Base-by-base conservation (phyloP, 2,113 vertebrate species). In the Oncorhynchus mykiss region DNA sequence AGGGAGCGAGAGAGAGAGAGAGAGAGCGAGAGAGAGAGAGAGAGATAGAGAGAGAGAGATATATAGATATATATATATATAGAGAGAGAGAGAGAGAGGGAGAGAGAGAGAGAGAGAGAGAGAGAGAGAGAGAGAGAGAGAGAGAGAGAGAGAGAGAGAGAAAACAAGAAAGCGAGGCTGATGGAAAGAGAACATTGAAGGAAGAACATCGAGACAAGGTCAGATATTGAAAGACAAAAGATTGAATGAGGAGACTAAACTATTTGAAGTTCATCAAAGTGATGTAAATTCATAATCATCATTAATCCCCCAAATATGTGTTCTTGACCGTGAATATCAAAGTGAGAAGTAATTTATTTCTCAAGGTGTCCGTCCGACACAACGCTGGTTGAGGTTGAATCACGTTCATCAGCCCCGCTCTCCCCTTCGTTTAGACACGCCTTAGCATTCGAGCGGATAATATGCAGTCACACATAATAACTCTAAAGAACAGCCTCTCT, bases 231-330 rank as follows among this genome's bases (percentile, higher is more conserved):
- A 75, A 27, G 57, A 45, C 45, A 51, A 14, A 24, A 64, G 65
- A 69, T 75, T 75, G 51, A 75, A 27, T 13, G 27, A 64, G n/a
- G 60, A n/a, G 39, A 45, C 9, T 45, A 45, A 45, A 11, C 39
- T 45, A 45, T 45, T 45, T 45, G 39, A 45, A 45, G 39, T 45
- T 12, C 9, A 45, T 45, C 9, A 45, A 45, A 45, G 39, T n/a
- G 24, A 64, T 22, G 60, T 24, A 64, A 3, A 16, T 54, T 13
- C 2, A 54, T 45, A 18, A 54, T 54, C 51, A 54, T 54, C 51
- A 54, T 54, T 54, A 54, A 54, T 54, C 51, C 12, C 51, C 16
- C 51, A 5, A 54, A 54, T 54, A 45, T 54, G 51, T 18, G 16
- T 18, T 16, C 51, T 54, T 54, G 51, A 18, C 51, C 16, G 51